Evolutionary conservation across 2,888 invertebrate genomes (phyloP).

Genomic region (Hymenopus coronatus): DNA sequence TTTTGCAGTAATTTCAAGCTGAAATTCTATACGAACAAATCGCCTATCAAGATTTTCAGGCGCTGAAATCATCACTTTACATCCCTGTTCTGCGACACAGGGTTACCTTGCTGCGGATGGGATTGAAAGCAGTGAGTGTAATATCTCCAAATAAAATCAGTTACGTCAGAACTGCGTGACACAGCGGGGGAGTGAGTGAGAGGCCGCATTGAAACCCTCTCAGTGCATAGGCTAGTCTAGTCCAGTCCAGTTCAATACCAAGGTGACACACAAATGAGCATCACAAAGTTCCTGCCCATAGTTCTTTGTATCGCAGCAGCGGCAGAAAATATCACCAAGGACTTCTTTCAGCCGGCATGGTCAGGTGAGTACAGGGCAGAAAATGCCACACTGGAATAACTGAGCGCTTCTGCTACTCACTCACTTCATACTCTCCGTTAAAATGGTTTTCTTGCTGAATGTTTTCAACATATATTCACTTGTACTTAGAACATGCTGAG

Average conservation of each 20-base stretch:
- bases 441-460: too few species aligned
- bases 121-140: neutral
- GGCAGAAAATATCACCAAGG: neutral
- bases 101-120: neutral
- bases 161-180: neutral
- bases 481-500: too few species aligned
- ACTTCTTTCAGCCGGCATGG: neutral
- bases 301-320: neutral
- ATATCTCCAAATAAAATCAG: neutral
- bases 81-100: neutral
- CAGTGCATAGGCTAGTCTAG: neutral
- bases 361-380: neutral
- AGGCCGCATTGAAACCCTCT: neutral
- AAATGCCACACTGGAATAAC: neutral
- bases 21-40: too few species aligned
- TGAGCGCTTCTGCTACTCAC: too few species aligned
- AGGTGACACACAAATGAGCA: neutral
- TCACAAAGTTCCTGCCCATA: neutral
- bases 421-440: too few species aligned
- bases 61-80: neutral
- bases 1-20: too few species aligned
- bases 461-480: too few species aligned
- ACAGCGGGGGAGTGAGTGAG: neutral
- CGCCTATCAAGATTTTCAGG: neutral
- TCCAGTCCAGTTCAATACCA: neutral